phyloP scores from a whole-genome alignment of 2,797 vertebrate genomes.

The Gambusia yucatana region DNA sequence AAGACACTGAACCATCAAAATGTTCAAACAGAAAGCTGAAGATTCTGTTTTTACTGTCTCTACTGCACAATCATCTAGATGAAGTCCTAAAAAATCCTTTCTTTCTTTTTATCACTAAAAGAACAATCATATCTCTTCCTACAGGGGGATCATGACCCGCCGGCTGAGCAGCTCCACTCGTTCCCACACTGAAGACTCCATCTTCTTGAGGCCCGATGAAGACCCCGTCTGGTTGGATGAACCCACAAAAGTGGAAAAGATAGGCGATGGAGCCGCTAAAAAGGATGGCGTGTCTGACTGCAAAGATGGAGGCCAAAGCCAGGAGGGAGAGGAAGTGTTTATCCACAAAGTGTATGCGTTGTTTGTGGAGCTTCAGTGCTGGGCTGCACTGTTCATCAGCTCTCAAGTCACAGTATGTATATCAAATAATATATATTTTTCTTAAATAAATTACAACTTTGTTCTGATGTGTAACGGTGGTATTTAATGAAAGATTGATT shows the following conservation, averaged over 20 bases:
- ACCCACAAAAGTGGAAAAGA: constrained; percentile 64
- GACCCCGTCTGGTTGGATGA: constrained; percentile 79
- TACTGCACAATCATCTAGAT: neutral
- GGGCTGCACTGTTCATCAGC: constrained; percentile 71
- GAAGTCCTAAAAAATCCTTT: neutral
- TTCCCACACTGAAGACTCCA: constrained; percentile 79
- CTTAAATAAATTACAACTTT: neutral
- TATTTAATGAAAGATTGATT: neutral
- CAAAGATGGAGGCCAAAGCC: constrained; percentile 44
- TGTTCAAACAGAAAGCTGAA: neutral
- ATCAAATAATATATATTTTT: neutral
- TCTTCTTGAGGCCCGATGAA: constrained; percentile 77
- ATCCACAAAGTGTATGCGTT: constrained; percentile 66
- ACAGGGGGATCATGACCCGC: constrained; percentile 74
- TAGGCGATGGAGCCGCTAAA: constrained; percentile 37
- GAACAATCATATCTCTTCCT: constrained; percentile 28
- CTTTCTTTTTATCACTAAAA: neutral
- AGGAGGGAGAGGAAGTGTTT: constrained; percentile 60
- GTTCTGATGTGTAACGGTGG: neutral
- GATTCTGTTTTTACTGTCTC: neutral
- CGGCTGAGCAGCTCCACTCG: constrained; percentile 78
- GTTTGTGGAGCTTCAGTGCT: constrained; percentile 74
- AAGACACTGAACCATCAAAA: neutral
- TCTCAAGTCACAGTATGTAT: constrained; percentile 80
- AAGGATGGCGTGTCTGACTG: constrained; percentile 40